Conservation (phyloP, 2,888 invertebrate species). For the Lasioglossum malachurum region DNA sequence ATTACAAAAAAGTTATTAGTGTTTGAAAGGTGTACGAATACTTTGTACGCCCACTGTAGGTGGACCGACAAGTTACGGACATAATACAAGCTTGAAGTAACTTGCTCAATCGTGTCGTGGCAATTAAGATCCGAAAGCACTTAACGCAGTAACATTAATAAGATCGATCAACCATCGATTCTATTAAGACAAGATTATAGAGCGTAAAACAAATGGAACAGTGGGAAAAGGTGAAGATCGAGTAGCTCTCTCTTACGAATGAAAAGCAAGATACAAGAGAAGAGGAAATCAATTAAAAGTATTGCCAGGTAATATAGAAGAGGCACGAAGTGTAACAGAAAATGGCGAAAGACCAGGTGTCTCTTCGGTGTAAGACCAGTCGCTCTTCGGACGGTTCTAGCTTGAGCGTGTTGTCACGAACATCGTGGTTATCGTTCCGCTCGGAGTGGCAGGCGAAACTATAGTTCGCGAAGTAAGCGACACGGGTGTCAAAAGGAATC, state of each 20-base stretch:
- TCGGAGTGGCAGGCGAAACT: neutral
- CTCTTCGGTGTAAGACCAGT: neutral
- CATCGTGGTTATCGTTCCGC: slow-evolving; percentile 15
- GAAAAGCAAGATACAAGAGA: too few species aligned
- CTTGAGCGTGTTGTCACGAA: neutral
- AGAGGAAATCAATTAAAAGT: too few species aligned
- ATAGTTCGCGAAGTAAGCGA: slow-evolving; percentile 17
- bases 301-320: too few species aligned
- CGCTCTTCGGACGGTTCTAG: neutral
- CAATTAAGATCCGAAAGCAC: neutral
- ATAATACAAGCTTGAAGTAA: too few species aligned
- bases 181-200: neutral
- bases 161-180: neutral
- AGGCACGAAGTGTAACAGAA: too few species aligned
- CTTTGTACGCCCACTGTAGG: too few species aligned
- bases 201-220: neutral
- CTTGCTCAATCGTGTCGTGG: neutral
- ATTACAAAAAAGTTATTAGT: too few species aligned
- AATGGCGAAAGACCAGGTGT: neutral
- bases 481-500: slow-evolving; percentile 44
- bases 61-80: too few species aligned
- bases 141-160: neutral
- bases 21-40: too few species aligned
- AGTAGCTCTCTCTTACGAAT: too few species aligned
- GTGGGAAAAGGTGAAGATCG: too few species aligned